Evolutionary conservation across 1,140 invertebrate genomes (phyloP).

Genomic region (Atopsyche davidsoni): DNA sequence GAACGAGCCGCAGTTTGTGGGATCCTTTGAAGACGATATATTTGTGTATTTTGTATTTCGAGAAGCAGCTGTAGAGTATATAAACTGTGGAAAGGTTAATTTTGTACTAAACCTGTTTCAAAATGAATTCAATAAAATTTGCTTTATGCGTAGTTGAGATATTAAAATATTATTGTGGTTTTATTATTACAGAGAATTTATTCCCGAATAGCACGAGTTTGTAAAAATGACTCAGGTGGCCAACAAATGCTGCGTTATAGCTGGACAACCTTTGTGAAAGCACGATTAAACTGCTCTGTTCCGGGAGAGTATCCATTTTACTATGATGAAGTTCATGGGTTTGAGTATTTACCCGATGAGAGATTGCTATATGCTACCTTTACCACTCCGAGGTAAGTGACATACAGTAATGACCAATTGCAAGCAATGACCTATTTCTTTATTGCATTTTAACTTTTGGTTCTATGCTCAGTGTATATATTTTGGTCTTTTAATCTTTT

Average conservation of each 20-base stretch:
- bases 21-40: slow-evolving; percentile 80
- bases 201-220: slow-evolving; percentile 85
- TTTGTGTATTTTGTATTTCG: slow-evolving; percentile 89
- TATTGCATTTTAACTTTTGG: not conserved
- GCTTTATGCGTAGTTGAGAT: not conserved
- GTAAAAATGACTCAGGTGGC: slow-evolving; percentile 83
- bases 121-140: not conserved
- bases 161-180: not conserved
- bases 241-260: slow-evolving; percentile 68
- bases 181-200: slow-evolving; percentile 66
- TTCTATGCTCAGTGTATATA: too few species aligned
- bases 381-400: slow-evolving; percentile 76
- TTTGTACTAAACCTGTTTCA: not conserved
- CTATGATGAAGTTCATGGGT: slow-evolving; percentile 86
- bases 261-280: slow-evolving; percentile 92
- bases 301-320: slow-evolving; percentile 90
- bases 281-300: slow-evolving; percentile 83
- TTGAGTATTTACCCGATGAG: slow-evolving; percentile 71
- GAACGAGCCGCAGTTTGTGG: slow-evolving; percentile 88
- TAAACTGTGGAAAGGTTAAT: slow-evolving; percentile 85
- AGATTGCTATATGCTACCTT: slow-evolving; percentile 87
- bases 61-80: slow-evolving; percentile 85
- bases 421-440: not conserved
- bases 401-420: too few species aligned
- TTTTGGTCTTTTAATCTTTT: too few species aligned